phyloP scores from a whole-genome alignment of 2,797 vertebrate species.

The Chrysocyon brachyurus region DNA sequence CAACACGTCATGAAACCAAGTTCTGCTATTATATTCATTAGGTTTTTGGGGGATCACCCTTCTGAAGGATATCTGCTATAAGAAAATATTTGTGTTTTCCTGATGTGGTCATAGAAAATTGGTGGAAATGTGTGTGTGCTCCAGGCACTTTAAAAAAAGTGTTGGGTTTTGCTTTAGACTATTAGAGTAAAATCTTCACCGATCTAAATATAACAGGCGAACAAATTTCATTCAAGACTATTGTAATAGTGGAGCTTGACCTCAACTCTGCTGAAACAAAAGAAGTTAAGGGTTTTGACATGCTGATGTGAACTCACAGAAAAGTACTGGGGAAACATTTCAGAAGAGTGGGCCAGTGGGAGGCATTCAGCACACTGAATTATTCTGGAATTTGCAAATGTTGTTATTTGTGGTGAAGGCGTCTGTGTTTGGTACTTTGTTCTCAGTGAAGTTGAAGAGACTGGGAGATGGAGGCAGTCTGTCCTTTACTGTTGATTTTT shows the following conservation, averaged over 20 bases:
- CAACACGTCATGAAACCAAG: not conserved
- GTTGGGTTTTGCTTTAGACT: not conserved
- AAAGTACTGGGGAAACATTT: not conserved
- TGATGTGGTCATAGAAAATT: not conserved
- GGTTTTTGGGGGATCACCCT: not conserved
- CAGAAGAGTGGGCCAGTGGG: rapidly evolving
- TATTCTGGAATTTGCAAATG: not conserved
- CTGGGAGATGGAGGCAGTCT: not conserved
- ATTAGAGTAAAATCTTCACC: not conserved
- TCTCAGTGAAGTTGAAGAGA: not conserved
- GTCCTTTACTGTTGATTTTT: not conserved
- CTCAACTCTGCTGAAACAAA: not conserved
- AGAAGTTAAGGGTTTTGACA: not conserved
- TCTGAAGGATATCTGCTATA: not conserved
- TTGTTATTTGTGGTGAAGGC: not conserved
- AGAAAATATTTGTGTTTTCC: not conserved
- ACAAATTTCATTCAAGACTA: not conserved
- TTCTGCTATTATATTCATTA: not conserved
- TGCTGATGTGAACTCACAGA: not conserved
- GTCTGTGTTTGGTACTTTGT: not conserved
- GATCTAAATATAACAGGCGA: not conserved
- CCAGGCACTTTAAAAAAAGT: not conserved
- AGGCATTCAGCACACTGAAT: not conserved
- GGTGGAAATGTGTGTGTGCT: not conserved
- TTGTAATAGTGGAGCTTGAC: not conserved